A percentile compares a stretch with the other conserved stretches of the same genome.
Evolutionary conservation across 2,888 invertebrate genomes (phyloP).

Genomic region (Acronicta psi): DNA sequence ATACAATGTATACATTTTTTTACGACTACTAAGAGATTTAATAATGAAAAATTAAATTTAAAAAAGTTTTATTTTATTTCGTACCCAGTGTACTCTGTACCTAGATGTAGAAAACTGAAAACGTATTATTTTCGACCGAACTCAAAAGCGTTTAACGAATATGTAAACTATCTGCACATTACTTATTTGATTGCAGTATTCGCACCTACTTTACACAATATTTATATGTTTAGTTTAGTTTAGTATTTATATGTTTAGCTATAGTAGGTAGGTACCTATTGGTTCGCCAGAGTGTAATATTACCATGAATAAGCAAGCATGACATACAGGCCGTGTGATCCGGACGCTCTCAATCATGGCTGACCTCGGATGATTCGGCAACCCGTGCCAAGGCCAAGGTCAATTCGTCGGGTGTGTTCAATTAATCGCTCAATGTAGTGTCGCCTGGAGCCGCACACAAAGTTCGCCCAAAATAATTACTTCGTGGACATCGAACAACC

Average conservation of each 20-base stretch:
- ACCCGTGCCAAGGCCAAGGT: slow-evolving; percentile 87
- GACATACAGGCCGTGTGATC: slow-evolving; percentile 80
- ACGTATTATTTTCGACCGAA: too few relatives aligned
- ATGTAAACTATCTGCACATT: too few relatives aligned
- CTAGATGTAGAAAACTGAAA: too few relatives aligned
- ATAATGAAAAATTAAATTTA: too few relatives aligned
- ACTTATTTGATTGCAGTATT: too few relatives aligned
- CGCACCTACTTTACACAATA: background rate
- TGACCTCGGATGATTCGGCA: slow-evolving; percentile 86
- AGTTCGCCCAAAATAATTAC: slow-evolving; percentile 24
- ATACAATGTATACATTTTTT: too few relatives aligned
- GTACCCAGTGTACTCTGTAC: too few relatives aligned
- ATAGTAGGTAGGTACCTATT: slow-evolving; percentile 20
- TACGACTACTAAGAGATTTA: too few relatives aligned
- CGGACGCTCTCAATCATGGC: slow-evolving; percentile 84
- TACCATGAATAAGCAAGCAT: slow-evolving; percentile 60
- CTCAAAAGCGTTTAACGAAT: too few relatives aligned
- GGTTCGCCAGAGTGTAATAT: slow-evolving; percentile 45
- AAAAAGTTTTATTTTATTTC: too few relatives aligned
- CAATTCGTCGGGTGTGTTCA: slow-evolving; percentile 78
- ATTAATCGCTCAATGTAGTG: slow-evolving; percentile 75
- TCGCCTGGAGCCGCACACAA: slow-evolving; percentile 65
- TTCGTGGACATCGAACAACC: slow-evolving; percentile 13
- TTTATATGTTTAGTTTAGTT: background rate
- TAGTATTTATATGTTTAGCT: background rate